These are phyloP conservation scores for Lathronympha strigana DNA, from an alignment of 2,888 invertebrate species.

Conservation along the genomic window DNA sequence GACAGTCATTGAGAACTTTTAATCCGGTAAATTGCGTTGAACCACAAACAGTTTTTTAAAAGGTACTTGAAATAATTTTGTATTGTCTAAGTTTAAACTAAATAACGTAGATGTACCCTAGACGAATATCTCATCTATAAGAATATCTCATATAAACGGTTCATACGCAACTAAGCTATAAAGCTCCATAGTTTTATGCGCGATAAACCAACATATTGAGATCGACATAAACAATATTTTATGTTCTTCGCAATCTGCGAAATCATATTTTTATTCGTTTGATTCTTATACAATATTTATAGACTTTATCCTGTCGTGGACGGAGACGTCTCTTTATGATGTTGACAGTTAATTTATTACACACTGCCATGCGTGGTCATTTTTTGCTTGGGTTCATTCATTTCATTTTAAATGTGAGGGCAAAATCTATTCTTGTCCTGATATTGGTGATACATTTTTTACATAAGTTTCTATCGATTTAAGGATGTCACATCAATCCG, in stretches of 20 bases:
- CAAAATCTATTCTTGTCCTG: not conserved
- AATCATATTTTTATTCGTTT: constrained; percentile 71
- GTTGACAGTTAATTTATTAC: constrained; percentile 68
- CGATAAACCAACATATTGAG: constrained; percentile 74
- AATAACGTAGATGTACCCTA: not conserved
- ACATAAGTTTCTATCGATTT: too few relatives aligned
- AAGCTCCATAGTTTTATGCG: constrained; percentile 64
- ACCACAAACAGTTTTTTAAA: too few relatives aligned
- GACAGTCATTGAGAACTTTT: too few relatives aligned
- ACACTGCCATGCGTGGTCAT: constrained; percentile 57
- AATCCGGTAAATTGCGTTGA: too few relatives aligned
- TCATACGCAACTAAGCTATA: constrained; percentile 63
- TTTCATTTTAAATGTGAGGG: constrained; percentile 40
- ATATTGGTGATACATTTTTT: constrained; percentile 8
- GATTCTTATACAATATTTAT: constrained; percentile 35
- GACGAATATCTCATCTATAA: constrained; percentile 39
- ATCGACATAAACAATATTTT: constrained; percentile 81
- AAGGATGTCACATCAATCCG: too few relatives aligned
- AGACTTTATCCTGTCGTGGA: constrained; percentile 44
- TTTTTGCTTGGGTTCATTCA: constrained; percentile 59
- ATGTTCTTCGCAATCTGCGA: constrained; percentile 74
- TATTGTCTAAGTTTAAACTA: not conserved
- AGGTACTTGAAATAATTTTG: too few relatives aligned
- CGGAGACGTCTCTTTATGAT: constrained; percentile 57
- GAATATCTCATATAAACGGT: constrained; percentile 56